These are phyloP conservation scores for Oophaga pumilio DNA, from an alignment of 2,113 vertebrate genomes.

Conservation along the genomic window DNA sequence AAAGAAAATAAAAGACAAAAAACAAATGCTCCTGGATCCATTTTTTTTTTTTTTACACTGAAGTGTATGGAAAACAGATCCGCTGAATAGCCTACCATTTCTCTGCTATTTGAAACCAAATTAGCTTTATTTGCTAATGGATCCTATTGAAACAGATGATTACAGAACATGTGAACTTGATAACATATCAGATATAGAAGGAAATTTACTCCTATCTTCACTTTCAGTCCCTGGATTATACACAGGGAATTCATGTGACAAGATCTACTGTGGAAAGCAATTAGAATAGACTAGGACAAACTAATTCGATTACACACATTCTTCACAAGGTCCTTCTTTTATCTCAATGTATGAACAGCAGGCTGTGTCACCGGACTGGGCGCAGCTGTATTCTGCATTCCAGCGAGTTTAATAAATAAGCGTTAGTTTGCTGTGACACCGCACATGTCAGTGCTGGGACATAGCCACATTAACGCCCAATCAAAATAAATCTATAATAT, in stretches of 20 bases:
- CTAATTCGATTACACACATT: not conserved
- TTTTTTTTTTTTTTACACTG: too few species aligned
- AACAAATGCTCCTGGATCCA: too few species aligned
- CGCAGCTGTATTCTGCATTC: not conserved
- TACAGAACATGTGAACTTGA: too few species aligned
- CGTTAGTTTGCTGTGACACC: not conserved
- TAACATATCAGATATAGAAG: too few species aligned
- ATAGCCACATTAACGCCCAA: not conserved
- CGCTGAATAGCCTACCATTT: too few species aligned
- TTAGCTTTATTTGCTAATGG: too few species aligned
- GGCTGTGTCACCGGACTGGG: slow-evolving; percentile 7
- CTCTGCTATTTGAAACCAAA: too few species aligned
- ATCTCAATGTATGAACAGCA: not conserved
- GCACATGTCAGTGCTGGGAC: not conserved
- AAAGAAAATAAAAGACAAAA: too few species aligned
- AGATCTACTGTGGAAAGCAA: not conserved
- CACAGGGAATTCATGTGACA: not conserved
- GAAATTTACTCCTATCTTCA: not conserved
- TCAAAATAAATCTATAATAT: not conserved
- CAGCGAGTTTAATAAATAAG: not conserved
- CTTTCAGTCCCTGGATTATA: not conserved
- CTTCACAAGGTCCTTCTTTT: not conserved
- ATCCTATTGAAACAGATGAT: too few species aligned
- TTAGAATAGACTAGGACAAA: not conserved
- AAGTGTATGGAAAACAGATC: too few species aligned